phyloP scores from a whole-genome alignment of 2,797 vertebrate genomes.

The Perdix hodgsoniae region DNA sequence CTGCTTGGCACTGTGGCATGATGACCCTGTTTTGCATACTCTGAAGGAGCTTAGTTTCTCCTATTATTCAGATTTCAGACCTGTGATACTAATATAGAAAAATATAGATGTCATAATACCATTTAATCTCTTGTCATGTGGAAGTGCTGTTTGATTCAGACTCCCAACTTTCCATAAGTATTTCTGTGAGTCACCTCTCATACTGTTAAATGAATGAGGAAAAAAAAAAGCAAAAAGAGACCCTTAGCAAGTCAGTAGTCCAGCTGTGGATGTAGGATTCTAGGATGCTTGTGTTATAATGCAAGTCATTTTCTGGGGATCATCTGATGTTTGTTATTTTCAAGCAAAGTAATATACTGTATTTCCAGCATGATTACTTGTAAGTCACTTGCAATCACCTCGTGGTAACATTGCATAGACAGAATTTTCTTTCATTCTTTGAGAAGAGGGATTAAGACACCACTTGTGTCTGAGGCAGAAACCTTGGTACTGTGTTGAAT shows the following conservation, averaged over 20 bases:
- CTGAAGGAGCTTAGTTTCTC: not conserved
- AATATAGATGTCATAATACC: not conserved
- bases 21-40: not conserved
- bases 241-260: not conserved
- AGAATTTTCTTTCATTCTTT: not conserved
- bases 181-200: not conserved
- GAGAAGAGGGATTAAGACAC: not conserved
- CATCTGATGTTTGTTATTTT: not conserved
- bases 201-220: not conserved
- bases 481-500: not conserved
- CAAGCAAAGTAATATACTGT: not conserved
- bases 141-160: not conserved
- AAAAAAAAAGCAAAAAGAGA: not conserved
- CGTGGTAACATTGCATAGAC: not conserved
- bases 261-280: not conserved
- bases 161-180: not conserved
- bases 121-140: not conserved
- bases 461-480: not conserved
- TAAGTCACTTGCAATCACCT: not conserved
- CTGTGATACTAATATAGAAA: no score
- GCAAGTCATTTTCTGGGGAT: not conserved
- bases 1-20: not conserved
- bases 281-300: not conserved
- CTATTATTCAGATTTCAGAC: not conserved
- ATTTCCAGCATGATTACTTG: not conserved